Base-by-base conservation (phyloP, 1,140 invertebrate genomes). In the Bombus breviceps region DNA sequence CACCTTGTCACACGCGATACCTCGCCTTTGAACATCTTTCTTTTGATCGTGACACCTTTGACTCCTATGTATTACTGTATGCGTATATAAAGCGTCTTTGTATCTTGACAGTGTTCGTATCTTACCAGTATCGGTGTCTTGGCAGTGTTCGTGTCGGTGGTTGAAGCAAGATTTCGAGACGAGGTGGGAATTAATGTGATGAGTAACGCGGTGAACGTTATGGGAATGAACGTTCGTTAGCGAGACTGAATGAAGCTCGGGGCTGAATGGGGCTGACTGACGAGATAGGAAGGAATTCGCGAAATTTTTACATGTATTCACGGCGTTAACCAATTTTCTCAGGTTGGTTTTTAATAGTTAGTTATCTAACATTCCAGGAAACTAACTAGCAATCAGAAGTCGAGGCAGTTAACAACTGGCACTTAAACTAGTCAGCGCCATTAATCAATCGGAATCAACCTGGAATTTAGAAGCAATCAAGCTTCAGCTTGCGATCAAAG, bases 101-200 rank as follows among this genome's bases (percentile, higher is more conserved):
- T n/a, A n/a, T n/a, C 47, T 53, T 53, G 18, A 53, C 15, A 22
- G 18, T 53, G 47, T 53, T 53, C 47, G 47, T 22, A 53, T 53
- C 1, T 53, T 53, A 1, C 47, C 47, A 18, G 15, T 18, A 5
- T 53, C 5, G 5, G 18, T 22, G 47, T 18, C 3, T 13, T 13
- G 2, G 69, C 34, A 37, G 18, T 37, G 22, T 37, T 34, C 18
- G 18, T 8, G 18, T 53, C 34, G 34, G 34, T n/a, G 32, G 41
- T 57, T 75, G 28, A 39, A 10, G 15, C 25, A 37, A 28, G 34
- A 41, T n/a, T 62, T 77, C 12, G 12, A 28, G 75, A 62, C 75
- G 37, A 62, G 57, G 37, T 13, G 37, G 9, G 75, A 64, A 77
- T 77, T 77, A 77, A 77, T 62, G 75, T 4, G 75, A 39, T 32